phyloP scores from a whole-genome alignment of 1,140 invertebrate species.

The Phymorhynchus buccinoides region DNA sequence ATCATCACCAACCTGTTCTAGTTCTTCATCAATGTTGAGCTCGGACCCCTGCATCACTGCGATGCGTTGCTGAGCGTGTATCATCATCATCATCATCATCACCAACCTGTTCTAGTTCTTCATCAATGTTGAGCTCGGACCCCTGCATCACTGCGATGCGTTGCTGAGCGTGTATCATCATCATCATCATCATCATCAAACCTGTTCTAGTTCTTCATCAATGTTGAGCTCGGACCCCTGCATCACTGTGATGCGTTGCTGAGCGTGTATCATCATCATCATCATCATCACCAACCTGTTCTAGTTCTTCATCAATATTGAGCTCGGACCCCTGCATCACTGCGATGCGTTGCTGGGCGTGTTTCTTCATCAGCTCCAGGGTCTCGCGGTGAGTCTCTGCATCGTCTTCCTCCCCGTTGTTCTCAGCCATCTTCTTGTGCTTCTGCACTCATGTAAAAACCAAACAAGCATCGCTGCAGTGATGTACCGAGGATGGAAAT shows the following conservation, averaged over 20 bases:
- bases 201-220: constrained; percentile 68
- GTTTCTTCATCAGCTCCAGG: constrained; percentile 65
- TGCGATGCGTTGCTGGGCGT: constrained; percentile 67
- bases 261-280: constrained; percentile 66
- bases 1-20: no score
- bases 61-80: no score
- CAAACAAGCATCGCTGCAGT: no score
- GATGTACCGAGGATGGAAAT: no score
- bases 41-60: no score
- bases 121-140: constrained; percentile 64
- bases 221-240: constrained; percentile 66
- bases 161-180: constrained; percentile 68
- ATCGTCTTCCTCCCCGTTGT: constrained; percentile 66
- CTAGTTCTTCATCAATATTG: constrained; percentile 67
- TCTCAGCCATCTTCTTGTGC: constrained; percentile 55
- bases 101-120: constrained; percentile 67
- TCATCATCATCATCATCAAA: constrained; percentile 60
- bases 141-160: constrained; percentile 66
- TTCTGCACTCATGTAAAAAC: constrained; percentile 45
- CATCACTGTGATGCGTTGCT: constrained; percentile 65
- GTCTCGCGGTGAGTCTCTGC: constrained; percentile 57
- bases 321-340: constrained; percentile 65
- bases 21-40: no score
- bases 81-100: no score
- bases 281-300: constrained; percentile 64